Base-by-base conservation (phyloP, 2,113 vertebrate genomes). In the Upupa epops region DNA sequence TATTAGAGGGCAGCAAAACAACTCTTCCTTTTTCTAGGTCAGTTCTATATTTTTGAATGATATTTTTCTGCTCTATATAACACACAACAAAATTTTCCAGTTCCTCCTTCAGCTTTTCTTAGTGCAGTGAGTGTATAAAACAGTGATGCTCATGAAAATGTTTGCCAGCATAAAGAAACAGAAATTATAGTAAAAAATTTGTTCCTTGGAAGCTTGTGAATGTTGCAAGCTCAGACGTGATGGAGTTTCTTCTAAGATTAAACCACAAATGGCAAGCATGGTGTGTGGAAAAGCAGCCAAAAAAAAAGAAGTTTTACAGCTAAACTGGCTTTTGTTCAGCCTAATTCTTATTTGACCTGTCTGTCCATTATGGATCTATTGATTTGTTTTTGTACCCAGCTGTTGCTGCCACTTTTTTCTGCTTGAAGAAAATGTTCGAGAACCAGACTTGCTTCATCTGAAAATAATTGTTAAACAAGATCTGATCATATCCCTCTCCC, bases 1-100 rank as follows among this genome's bases (percentile, higher is more conserved):
- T 94, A 89, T 96, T 96, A 95, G 96, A 95, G 92, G 96, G 92
- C 96, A 96, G 95, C 94, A 96, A 75, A 82, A 94, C 45, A 87
- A 71, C 79, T 93, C 40, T 90, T 84, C 70, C 37, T 66, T 94
- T 94, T 95, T 96, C 89, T 96, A 93, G 87, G 78, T 94, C 95
- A 95, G 29, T 52, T 87, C 75, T 89, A 0, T 88, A 36, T 66
- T 93, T 90, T 66, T 83, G 37, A 92, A 66, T 64, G 34, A 34
- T 70, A 22, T 85, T 90, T 92, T 91, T 85, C 37, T 70, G 73
- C 69, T 75, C 76, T 0, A 3, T 36, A 69, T 69, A 49, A 83
- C 76, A 36, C 26, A 56, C 54, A 91, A 72, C 31, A 82, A 72
- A 61, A 80, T 72, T 72, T 89, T 94, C 93, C 74, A 76, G 56